Conservation (phyloP, 2,113 vertebrate species). For the Daphoenositta chrysoptera region DNA sequence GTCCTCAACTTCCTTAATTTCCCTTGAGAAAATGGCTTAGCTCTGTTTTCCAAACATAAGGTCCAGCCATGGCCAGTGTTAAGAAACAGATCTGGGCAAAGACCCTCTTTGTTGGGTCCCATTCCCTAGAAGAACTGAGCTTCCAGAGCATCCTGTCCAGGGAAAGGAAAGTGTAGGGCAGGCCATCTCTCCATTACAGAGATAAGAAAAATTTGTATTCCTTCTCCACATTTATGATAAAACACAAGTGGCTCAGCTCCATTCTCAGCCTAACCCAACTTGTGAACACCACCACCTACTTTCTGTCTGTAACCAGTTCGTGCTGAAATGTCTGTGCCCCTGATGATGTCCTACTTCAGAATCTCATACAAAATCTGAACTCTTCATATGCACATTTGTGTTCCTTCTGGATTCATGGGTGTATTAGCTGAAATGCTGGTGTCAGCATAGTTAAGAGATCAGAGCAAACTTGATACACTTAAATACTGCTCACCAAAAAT, state of each 20-base stretch:
- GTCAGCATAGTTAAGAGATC: neutral
- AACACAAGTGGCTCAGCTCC: neutral
- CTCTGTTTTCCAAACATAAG: neutral
- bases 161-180: neutral
- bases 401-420: neutral
- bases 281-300: fast-evolving
- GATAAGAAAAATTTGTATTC: neutral
- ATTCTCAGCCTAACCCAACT: neutral
- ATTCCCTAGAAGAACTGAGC: neutral
- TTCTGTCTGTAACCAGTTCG: neutral
- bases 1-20: neutral
- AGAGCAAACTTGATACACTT: neutral
- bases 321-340: neutral
- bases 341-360: neutral
- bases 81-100: neutral
- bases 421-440: neutral
- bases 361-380: neutral
- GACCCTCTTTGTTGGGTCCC: neutral
- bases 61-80: neutral
- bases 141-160: neutral
- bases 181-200: neutral
- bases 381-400: neutral
- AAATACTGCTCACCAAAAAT: neutral
- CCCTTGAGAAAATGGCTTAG: neutral
- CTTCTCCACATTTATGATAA: neutral